Percentiles rank a stretch among this genome's conserved stretches.
Conservation (phyloP, 2,888 invertebrate genomes). For the Alloplasta piceator region DNA sequence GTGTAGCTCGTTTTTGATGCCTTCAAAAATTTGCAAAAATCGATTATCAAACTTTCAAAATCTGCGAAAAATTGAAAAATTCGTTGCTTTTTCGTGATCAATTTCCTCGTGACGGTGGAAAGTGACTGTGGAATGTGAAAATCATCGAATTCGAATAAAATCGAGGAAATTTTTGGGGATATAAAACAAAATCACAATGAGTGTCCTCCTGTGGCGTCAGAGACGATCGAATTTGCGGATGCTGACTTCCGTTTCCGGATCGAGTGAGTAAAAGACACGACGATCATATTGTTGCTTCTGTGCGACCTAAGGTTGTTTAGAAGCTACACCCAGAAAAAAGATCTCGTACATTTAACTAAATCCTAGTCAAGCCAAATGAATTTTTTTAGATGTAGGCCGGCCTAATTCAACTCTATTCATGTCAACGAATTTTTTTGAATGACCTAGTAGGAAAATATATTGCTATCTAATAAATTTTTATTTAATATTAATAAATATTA, state of each 20-base stretch:
- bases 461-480: not conserved
- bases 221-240: constrained; percentile 73
- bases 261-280: constrained; percentile 70
- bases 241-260: constrained; percentile 63
- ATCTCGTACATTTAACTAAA: too few species aligned
- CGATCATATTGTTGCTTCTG: not conserved
- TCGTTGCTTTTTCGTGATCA: not conserved
- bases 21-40: too few species aligned
- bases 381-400: too few species aligned
- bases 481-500: constrained; percentile 28
- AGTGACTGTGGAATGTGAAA: not conserved
- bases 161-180: not conserved
- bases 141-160: not conserved
- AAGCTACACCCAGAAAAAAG: too few species aligned
- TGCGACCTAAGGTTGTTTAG: constrained; percentile 16
- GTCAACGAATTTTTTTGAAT: too few species aligned
- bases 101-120: not conserved
- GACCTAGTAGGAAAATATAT: too few species aligned
- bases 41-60: too few species aligned
- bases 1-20: too few species aligned
- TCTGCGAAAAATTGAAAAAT: too few species aligned
- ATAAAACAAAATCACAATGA: constrained; percentile 71
- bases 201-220: constrained; percentile 79
- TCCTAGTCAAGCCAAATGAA: too few species aligned
- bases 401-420: too few species aligned